phyloP scores from a whole-genome alignment of 2,888 invertebrate species.

The Dasypogon diadema region DNA sequence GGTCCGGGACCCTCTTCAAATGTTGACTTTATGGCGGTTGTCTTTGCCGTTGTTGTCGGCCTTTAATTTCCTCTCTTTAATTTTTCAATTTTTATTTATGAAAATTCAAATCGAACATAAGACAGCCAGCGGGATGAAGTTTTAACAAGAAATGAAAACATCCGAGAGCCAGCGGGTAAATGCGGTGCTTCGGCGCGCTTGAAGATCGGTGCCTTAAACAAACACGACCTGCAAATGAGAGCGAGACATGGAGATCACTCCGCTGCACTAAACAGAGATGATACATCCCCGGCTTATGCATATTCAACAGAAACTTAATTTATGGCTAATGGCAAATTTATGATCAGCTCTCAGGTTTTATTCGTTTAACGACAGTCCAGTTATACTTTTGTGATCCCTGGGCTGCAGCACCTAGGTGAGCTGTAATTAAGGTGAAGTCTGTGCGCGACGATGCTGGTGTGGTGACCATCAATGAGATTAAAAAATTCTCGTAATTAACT shows the following conservation, averaged over 20 bases:
- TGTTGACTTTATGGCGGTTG: constrained; percentile 44
- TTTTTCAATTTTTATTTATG: constrained; percentile 19
- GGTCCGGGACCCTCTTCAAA: constrained; percentile 33
- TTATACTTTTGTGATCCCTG: constrained; percentile 15
- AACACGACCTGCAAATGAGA: constrained; percentile 43
- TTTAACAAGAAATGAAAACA: constrained; percentile 46
- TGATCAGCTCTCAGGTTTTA: constrained; percentile 14
- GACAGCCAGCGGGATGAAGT: constrained; percentile 44
- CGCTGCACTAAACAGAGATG: not conserved
- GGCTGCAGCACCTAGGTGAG: not conserved
- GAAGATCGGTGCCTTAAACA: constrained; percentile 13
- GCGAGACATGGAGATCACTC: not conserved
- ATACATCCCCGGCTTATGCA: constrained; percentile 21
- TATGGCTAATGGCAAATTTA: constrained; percentile 43
- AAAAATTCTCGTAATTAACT: too few species aligned
- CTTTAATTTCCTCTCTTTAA: constrained; percentile 33
- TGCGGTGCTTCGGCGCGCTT: constrained; percentile 12
- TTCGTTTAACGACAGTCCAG: constrained; percentile 41
- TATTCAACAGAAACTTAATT: constrained; percentile 40
- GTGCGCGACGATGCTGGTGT: not conserved
- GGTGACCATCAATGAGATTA: not conserved
- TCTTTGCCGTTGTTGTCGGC: constrained; percentile 44
- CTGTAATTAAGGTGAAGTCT: not conserved
- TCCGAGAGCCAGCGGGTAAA: not conserved
- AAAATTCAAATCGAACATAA: constrained; percentile 31